Evolutionary conservation across 2,888 invertebrate genomes (phyloP), one percentile per base, ranked within the genome.

Genomic region (Rhingia campestris): DNA sequence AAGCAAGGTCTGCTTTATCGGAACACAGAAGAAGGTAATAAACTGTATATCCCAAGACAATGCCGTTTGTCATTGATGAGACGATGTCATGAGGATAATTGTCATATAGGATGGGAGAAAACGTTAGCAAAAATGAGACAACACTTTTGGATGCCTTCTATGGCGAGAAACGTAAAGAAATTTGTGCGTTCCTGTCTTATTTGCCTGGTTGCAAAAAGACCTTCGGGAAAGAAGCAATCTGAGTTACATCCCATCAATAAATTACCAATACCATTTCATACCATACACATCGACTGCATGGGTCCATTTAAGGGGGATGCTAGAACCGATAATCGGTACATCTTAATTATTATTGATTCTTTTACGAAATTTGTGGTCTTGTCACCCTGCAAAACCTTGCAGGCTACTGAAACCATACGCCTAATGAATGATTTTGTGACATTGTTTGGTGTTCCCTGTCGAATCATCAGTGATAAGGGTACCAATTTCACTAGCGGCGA

Each of bases 101-200:
- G 72, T 9, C 72, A 72, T 10, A 53, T 72, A 6, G 61, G 61
- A 2, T 61, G 61, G 51, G 51, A 58, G n/a, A 69, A 69, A 22
- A 67, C 67, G 43, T n/a, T 67, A 43, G 6, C 30, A 32, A 67
- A 54, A 14, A 45, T 69, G 47, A 30, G 45, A 12, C 12, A 45
- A 56, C 45, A 69, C 12, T 69, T 69, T 56, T 54, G 69, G 56
- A 63, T 73, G 73, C 73, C 63, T 32, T 37, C 56, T n/a, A 69
- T 69, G 58, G 4, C 58, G 14, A 56, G 37, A 70, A 70, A 70
- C n/a, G 39, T 70, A 22, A 43, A n/a, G 10, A 73, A 74, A 35
- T 74, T 74, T 37, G 56, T 64, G 10, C 47, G 47, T 30, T 41
- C 74, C 32, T 64, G 64, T 32, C n/a, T 74, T 4, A 74, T 74